These are phyloP conservation scores for Erpetoichthys calabaricus DNA, from an alignment of 2,797 vertebrate genomes.

Conservation along the genomic window DNA sequence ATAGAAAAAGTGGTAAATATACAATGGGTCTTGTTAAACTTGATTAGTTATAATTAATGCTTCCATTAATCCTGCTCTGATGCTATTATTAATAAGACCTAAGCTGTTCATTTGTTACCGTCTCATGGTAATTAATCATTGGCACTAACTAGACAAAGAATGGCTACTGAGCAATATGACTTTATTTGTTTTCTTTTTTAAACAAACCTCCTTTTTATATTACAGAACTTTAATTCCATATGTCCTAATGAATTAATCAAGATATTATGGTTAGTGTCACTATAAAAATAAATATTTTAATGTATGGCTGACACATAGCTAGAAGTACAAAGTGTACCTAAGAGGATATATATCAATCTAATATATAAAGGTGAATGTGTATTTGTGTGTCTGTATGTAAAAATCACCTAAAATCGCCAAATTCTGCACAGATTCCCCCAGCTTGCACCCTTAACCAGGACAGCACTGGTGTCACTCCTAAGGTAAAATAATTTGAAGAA, in stretches of 20 bases:
- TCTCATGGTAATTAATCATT: constrained; percentile 54
- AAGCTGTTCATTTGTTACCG: constrained; percentile 56
- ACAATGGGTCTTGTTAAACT: constrained; percentile 58
- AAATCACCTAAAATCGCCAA: no score
- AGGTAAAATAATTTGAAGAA: no score
- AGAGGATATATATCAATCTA: no score
- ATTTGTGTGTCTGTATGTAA: no score
- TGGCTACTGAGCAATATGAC: constrained; percentile 35
- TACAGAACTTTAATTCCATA: no score
- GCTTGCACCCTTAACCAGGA: no score
- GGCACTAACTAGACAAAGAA: constrained; percentile 30
- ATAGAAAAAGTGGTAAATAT: constrained; percentile 41
- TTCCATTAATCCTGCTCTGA: constrained; percentile 59
- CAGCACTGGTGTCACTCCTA: no score
- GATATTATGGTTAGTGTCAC: not conserved
- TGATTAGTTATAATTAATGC: constrained; percentile 55
- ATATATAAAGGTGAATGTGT: no score
- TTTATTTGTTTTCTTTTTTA: constrained; percentile 25
- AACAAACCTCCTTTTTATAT: constrained; percentile 10
- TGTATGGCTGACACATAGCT: not conserved
- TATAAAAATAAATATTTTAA: not conserved
- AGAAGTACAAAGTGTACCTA: not conserved
- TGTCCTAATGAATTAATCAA: no score
- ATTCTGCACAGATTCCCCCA: no score
- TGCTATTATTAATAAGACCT: constrained; percentile 60